Conservation (phyloP, 2,797 vertebrate genomes). For the Phaenicophaeus curvirostris region DNA sequence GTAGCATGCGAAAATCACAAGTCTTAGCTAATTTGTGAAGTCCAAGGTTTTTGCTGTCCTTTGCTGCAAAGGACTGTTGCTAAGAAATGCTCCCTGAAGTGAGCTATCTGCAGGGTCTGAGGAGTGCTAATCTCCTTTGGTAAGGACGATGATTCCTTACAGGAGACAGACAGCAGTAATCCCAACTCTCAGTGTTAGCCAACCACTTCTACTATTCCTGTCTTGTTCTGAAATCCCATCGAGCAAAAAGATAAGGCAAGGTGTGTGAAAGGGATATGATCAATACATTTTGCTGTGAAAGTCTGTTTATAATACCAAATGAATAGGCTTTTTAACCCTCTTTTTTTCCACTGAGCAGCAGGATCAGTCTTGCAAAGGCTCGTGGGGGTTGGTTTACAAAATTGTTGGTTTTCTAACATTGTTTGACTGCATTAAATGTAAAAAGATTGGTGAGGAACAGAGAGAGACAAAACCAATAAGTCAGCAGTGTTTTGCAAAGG, state of each 20-base stretch:
- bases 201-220: not conserved
- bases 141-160: not conserved
- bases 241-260: not conserved
- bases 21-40: not conserved
- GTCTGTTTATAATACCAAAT: not conserved
- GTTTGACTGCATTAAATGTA: constrained; percentile 49
- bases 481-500: constrained; percentile 64
- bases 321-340: not conserved
- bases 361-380: not conserved
- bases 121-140: not conserved
- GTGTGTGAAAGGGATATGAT: not conserved
- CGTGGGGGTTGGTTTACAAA: constrained; percentile 37
- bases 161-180: not conserved
- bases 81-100: not conserved
- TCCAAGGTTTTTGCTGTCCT: not conserved
- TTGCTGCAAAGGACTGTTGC: not conserved
- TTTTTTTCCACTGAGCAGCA: not conserved
- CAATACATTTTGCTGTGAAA: not conserved
- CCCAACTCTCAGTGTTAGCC: not conserved
- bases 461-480: constrained; percentile 49
- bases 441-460: constrained; percentile 43
- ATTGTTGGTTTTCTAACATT: constrained; percentile 7
- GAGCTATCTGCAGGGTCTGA: not conserved
- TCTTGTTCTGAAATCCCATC: not conserved
- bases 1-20: not conserved